Conservation (phyloP, 2,888 invertebrate species). For the Drosophila meridiana region DNA sequence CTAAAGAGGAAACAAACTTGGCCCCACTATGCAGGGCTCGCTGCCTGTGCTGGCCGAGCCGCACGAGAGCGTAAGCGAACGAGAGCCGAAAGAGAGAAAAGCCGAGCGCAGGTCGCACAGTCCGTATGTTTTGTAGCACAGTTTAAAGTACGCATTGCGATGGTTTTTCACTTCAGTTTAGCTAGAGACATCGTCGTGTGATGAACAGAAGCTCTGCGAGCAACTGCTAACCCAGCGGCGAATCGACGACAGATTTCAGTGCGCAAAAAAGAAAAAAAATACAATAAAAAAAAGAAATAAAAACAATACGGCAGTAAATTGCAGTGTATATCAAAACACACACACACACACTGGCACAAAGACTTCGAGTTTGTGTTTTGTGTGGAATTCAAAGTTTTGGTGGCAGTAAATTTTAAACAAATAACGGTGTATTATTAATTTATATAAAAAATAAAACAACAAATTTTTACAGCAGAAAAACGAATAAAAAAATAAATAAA, state of each 20-base stretch:
- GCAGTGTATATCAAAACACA: constrained; percentile 25
- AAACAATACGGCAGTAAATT: constrained; percentile 30
- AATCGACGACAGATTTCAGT: constrained; percentile 67
- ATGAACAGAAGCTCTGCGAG: constrained; percentile 59
- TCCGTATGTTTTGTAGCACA: constrained; percentile 64
- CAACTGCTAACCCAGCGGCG: constrained; percentile 51
- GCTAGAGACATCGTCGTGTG: constrained; percentile 81
- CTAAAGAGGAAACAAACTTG: not conserved
- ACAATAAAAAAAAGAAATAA: constrained; percentile 17
- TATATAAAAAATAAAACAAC: not conserved
- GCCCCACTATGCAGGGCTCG: constrained; percentile 31
- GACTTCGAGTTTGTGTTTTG: constrained; percentile 39
- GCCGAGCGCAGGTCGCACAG: constrained; percentile 39
- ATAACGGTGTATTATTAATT: constrained; percentile 4
- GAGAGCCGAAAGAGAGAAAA: constrained; percentile 19
- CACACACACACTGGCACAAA: constrained; percentile 30
- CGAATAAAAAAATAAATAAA: constrained; percentile 9
- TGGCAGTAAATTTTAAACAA: constrained; percentile 26
- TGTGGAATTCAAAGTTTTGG: constrained; percentile 22
- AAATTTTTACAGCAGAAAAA: constrained; percentile 37
- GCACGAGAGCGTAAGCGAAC: constrained; percentile 17
- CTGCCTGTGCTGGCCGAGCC: constrained; percentile 19
- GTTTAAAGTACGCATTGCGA: constrained; percentile 81
- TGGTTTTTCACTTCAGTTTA: constrained; percentile 78
- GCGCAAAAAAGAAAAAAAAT: constrained; percentile 58